Conservation (phyloP, 2,113 vertebrate species). For the Electrona antarctica region DNA sequence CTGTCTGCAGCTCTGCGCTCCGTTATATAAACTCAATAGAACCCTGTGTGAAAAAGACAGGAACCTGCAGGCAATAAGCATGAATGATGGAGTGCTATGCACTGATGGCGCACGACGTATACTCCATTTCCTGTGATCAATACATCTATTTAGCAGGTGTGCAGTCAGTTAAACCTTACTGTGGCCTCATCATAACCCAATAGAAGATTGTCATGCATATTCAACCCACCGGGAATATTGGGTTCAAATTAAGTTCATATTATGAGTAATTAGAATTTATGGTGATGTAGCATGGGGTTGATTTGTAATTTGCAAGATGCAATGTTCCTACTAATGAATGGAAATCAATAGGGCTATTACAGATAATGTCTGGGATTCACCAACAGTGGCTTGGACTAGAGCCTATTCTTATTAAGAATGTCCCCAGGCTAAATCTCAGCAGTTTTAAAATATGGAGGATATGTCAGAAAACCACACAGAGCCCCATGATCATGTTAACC, state of each 20-base stretch:
- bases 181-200: neutral
- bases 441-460: too few relatives aligned
- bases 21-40: neutral
- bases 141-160: neutral
- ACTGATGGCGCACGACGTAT: neutral
- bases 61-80: neutral
- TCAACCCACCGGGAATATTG: neutral
- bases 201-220: neutral
- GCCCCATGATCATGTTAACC: too few relatives aligned
- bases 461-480: too few relatives aligned
- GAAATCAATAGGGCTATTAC: neutral
- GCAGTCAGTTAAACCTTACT: neutral
- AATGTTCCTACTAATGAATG: neutral
- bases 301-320: constrained; percentile 2
- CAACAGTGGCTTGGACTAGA: neutral
- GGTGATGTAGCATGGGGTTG: neutral
- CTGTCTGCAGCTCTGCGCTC: neutral
- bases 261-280: neutral
- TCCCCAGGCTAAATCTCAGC: too few relatives aligned
- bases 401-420: neutral
- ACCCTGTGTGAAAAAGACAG: neutral
- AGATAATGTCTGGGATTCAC: neutral
- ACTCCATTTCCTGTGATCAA: neutral
- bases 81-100: neutral
- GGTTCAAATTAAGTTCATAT: neutral